These are phyloP conservation scores for Nannospalax galili DNA, from an alignment of 2,113 vertebrate species.

Conservation along the genomic window DNA sequence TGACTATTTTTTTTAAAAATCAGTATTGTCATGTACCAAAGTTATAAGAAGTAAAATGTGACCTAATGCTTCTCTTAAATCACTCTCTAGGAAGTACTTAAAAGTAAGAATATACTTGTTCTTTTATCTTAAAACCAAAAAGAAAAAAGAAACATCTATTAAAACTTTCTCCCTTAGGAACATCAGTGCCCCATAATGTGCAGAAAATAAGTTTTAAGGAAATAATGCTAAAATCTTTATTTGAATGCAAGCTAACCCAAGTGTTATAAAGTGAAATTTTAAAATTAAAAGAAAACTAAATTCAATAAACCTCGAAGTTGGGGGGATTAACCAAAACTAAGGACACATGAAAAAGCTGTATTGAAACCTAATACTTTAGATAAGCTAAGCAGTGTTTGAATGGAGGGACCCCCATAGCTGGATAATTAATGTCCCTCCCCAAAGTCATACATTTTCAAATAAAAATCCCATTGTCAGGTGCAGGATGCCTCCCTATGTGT, in stretches of 20 bases:
- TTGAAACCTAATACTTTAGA: background rate
- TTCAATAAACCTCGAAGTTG: background rate
- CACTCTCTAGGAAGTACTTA: background rate
- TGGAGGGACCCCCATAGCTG: background rate
- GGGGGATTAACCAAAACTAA: background rate
- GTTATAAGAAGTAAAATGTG: background rate
- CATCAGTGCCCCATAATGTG: background rate
- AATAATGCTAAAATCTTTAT: background rate
- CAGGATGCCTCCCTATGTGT: background rate
- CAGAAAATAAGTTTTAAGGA: background rate
- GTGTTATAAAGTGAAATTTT: background rate
- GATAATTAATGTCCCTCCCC: background rate
- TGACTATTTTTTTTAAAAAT: background rate
- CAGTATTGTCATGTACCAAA: background rate
- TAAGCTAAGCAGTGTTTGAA: background rate
- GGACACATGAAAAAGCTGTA: background rate
- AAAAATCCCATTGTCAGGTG: background rate
- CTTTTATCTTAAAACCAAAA: constrained; percentile 37
- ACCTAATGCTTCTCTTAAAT: background rate
- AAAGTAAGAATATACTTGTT: background rate
- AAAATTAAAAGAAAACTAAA: background rate
- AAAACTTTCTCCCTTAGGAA: background rate
- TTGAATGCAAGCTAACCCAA: background rate
- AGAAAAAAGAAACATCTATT: background rate
- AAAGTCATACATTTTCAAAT: background rate